A percentile compares a stretch with the other conserved stretches of the same genome.
phyloP scores from a whole-genome alignment of 2,888 invertebrate genomes.

The Ophion slaviceki region DNA sequence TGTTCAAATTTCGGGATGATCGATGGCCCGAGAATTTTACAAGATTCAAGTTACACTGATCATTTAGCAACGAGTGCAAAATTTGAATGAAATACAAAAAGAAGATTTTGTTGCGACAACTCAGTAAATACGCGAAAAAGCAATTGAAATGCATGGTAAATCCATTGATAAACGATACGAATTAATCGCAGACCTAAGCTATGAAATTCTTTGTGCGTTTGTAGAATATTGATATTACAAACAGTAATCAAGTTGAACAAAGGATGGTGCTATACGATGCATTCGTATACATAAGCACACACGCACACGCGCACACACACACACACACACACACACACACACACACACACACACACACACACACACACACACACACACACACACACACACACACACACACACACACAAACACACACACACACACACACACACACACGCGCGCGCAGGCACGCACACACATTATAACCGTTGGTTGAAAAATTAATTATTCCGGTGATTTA shows the following conservation, averaged over 20 bases:
- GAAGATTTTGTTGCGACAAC: no score
- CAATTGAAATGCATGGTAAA: no score
- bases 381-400: background rate
- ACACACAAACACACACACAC: background rate
- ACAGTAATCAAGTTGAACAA: constrained; percentile 18
- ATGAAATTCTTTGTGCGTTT: constrained; percentile 6
- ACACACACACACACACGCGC: no score
- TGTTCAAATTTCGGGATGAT: no score
- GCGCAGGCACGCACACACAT: background rate
- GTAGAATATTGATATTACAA: constrained; percentile 3
- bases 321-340: constrained; percentile 10
- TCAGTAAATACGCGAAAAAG: no score
- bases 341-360: background rate
- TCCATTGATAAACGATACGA: background rate
- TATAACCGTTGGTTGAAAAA: background rate
- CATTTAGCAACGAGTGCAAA: no score
- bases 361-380: background rate
- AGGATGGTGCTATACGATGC: background rate
- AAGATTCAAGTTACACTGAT: no score
- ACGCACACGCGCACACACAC: background rate
- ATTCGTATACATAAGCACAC: background rate
- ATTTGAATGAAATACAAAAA: no score
- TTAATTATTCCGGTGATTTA: constrained; percentile 31
- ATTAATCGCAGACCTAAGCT: background rate
- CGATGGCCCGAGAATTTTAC: no score